These are phyloP conservation scores for Harpalus rufipes DNA, from an alignment of 2,888 invertebrate species.

Conservation along the genomic window DNA sequence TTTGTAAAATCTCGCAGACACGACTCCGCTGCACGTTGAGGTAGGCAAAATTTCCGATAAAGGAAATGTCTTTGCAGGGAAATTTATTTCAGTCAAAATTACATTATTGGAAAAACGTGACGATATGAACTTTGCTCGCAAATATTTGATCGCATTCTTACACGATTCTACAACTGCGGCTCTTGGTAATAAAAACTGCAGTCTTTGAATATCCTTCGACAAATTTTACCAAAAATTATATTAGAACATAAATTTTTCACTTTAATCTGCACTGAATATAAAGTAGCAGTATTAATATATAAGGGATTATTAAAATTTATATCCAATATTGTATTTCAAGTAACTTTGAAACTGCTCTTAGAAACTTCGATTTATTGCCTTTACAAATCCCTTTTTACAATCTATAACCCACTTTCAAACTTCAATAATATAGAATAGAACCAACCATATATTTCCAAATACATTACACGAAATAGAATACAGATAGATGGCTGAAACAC, in stretches of 20 bases:
- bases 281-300: not conserved
- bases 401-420: slow-evolving; percentile 1
- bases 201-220: slow-evolving; percentile 12
- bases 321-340: slow-evolving; percentile 6
- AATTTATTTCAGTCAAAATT: slow-evolving; percentile 53
- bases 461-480: not conserved
- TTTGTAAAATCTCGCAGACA: slow-evolving; percentile 36
- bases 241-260: slow-evolving; percentile 2
- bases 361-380: not conserved
- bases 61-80: slow-evolving; percentile 41
- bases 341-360: slow-evolving; percentile 3
- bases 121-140: slow-evolving; percentile 52
- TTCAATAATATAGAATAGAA: not conserved
- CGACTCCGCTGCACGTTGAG: slow-evolving; percentile 35
- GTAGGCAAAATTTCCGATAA: slow-evolving; percentile 52
- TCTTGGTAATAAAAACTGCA: slow-evolving; percentile 27
- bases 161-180: slow-evolving; percentile 47
- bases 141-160: slow-evolving; percentile 50
- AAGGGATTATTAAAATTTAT: slow-evolving; percentile 4
- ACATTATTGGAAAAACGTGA: slow-evolving; percentile 55
- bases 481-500: too few species aligned
- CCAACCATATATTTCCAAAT: not conserved
- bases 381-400: slow-evolving; percentile 1
- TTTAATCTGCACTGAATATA: slow-evolving; percentile 2
- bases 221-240: slow-evolving; percentile 28